Evolutionary conservation across 1,140 invertebrate species (phyloP).

Genomic region (Helicoverpa zea): DNA sequence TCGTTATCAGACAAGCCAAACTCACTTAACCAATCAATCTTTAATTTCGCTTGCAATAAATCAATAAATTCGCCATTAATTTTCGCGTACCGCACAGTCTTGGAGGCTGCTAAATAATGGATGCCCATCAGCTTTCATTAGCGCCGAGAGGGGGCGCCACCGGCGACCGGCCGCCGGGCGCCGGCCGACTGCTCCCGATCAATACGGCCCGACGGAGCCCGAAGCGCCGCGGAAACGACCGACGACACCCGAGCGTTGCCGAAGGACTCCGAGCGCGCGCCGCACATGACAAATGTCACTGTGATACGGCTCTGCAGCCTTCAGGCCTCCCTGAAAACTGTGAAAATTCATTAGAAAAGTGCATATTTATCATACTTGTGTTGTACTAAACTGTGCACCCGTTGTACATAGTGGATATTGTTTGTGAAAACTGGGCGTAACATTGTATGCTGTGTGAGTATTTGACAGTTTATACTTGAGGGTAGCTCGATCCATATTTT

Average conservation of each 20-base stretch:
- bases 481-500: conserved; percentile 39
- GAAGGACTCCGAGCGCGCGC: conserved; percentile 68
- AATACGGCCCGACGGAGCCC: conserved; percentile 64
- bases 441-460: conserved; percentile 75
- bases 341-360: conserved; percentile 80
- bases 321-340: conserved; percentile 74
- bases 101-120: conserved; percentile 81
- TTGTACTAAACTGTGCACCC: conserved; percentile 61
- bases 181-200: conserved; percentile 69
- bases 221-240: conserved; percentile 33
- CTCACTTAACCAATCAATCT: conserved; percentile 71
- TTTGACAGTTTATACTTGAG: conserved; percentile 52
- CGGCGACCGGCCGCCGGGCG: conserved; percentile 79
- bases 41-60: conserved; percentile 79
- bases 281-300: conserved; percentile 83
- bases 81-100: conserved; percentile 73
- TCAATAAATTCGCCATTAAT: conserved; percentile 84
- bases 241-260: conserved; percentile 58
- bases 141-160: conserved; percentile 74
- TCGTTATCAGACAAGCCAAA: conserved; percentile 45
- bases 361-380: conserved; percentile 67
- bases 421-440: conserved; percentile 53
- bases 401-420: conserved; percentile 59
- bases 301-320: conserved; percentile 76
- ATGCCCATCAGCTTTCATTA: conserved; percentile 82